Base-by-base conservation (phyloP, 2,888 invertebrate species). In the Schrankia costaestrigalis region DNA sequence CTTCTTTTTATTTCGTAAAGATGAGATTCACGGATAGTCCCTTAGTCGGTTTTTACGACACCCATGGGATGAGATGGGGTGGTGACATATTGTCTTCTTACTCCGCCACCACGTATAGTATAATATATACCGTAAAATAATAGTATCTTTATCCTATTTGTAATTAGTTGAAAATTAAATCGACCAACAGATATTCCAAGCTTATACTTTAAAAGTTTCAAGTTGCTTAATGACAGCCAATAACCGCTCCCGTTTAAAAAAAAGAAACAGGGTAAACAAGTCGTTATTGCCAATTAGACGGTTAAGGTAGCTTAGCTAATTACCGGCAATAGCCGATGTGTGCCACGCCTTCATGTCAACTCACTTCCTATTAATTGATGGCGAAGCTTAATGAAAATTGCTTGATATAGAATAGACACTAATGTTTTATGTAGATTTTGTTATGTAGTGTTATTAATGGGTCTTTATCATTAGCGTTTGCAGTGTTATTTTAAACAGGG, bases 351-450 rank as follows among this genome's bases (percentile, higher is more conserved):
- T 43, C 47, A 35, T 62, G 72, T 78, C 81, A 78, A 79, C 38
- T 77, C 63, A 47, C 55, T 70, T 76, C 44, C 46, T 46, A 77
- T 75, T 82, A 84, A 83, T 83, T 79, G 82, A 83, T 78, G 68
- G 59, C 44, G 65, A 64, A 72, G 65, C 47, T 56, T 60, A 56
- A 58, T 81, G 78, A 80, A 78, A 78, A 78, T 71, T 71, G 73
- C 65, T 57, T 54, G 14, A 35, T 47, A 55, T 47, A 44, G 52
- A 41, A 46, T 36, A 35, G 33, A 32, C 21, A 26, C 12, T 21
- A 14, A 11, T 13, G 30, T 21, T 36, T 31, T 24, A 24, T 26
- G 34, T 31, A 23, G 8, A 19, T 11, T 21, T 28, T 34, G 17
- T 29, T 35, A 15, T 27, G 19, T 21, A 15, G 11, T 11, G 18